These are phyloP conservation scores for Diglossa brunneiventris DNA, from an alignment of 2,113 vertebrate genomes.

Conservation along the genomic window DNA sequence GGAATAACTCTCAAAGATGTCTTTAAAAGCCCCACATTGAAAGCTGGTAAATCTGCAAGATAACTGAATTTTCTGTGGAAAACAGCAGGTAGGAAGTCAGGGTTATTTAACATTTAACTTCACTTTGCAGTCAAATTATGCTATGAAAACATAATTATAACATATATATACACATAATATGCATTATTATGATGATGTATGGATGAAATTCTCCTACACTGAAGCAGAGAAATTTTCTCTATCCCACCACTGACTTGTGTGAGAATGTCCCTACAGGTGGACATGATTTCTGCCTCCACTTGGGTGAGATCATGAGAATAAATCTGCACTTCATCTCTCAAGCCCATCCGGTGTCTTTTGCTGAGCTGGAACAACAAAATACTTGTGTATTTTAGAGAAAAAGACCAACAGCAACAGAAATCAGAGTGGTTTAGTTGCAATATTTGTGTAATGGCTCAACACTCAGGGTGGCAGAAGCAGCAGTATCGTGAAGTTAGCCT, in stretches of 20 bases:
- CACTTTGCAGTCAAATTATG: background rate
- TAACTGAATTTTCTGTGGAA: background rate
- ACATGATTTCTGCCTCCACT: background rate
- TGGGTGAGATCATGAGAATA: slow-evolving; percentile 18
- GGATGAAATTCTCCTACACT: background rate
- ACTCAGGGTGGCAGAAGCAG: slow-evolving; percentile 12
- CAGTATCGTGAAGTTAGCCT: background rate
- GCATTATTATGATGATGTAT: background rate
- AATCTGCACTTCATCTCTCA: background rate
- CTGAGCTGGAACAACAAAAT: background rate
- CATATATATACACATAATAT: background rate
- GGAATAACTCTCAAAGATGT: background rate
- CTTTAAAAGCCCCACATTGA: background rate
- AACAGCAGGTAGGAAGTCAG: background rate
- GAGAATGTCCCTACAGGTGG: background rate
- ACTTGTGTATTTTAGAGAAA: slow-evolving; percentile 3
- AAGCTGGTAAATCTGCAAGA: background rate
- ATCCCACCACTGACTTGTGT: background rate
- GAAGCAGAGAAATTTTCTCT: background rate
- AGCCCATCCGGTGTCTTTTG: background rate
- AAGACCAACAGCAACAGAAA: slow-evolving; percentile 32
- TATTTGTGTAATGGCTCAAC: slow-evolving; percentile 55
- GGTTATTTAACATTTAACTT: background rate
- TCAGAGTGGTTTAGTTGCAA: background rate
- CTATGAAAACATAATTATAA: background rate